phyloP scores from a whole-genome alignment of 2,888 invertebrate species.

The Scaptomyza reducta region DNA sequence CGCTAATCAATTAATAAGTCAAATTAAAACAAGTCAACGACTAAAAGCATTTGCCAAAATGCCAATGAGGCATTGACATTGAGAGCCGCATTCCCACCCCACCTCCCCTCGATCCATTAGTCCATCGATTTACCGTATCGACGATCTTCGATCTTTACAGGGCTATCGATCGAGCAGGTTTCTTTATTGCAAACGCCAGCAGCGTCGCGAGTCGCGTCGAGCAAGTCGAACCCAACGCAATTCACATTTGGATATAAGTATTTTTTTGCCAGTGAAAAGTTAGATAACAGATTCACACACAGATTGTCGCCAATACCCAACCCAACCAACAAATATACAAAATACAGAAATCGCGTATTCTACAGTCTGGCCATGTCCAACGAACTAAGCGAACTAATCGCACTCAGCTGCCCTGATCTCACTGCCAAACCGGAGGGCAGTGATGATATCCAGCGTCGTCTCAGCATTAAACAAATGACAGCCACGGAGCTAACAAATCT shows the following conservation, averaged over 20 bases:
- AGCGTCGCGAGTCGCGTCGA: constrained; percentile 71
- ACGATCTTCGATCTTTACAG: constrained; percentile 27
- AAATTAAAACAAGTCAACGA: constrained; percentile 42
- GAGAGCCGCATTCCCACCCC: constrained; percentile 41
- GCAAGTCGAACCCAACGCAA: constrained; percentile 71
- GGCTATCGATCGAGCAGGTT: constrained; percentile 53
- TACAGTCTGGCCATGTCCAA: constrained; percentile 69
- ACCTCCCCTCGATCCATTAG: neutral
- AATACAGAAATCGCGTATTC: constrained; percentile 26
- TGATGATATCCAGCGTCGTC: constrained; percentile 69
- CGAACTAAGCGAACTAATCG: constrained; percentile 82
- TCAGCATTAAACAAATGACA: constrained; percentile 83
- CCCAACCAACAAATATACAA: constrained; percentile 6
- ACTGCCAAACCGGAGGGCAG: constrained; percentile 44
- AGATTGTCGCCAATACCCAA: constrained; percentile 14
- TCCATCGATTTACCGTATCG: constrained; percentile 9
- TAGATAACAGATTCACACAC: constrained; percentile 49
- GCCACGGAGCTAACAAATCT: constrained; percentile 75
- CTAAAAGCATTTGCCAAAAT: constrained; percentile 71
- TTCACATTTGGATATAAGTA: constrained; percentile 38
- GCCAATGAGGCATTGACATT: constrained; percentile 79
- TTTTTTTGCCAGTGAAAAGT: constrained; percentile 43
- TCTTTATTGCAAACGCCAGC: constrained; percentile 65
- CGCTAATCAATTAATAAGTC: constrained; percentile 71
- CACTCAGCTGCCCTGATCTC: constrained; percentile 81